Percentiles rank a stretch among this genome's conserved stretches.
These are phyloP conservation scores for Lepidothrix coronata DNA, from an alignment of 2,113 vertebrate genomes.

Conservation along the genomic window DNA sequence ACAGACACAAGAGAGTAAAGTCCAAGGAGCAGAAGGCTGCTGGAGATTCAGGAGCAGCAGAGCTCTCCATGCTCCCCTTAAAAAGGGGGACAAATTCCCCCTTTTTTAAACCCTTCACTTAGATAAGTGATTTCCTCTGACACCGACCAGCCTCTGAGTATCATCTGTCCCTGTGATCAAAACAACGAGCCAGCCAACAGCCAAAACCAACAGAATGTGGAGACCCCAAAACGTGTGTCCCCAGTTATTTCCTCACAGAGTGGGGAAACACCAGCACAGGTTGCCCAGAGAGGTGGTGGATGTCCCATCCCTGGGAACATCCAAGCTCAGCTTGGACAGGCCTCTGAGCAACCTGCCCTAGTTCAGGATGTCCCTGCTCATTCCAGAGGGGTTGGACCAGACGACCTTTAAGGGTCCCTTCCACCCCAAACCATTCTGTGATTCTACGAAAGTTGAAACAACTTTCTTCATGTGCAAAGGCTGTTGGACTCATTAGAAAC, in stretches of 20 bases:
- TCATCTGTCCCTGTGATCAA: background rate
- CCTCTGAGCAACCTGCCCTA: background rate
- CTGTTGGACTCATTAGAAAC: background rate
- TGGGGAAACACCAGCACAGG: background rate
- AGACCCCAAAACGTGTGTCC: background rate
- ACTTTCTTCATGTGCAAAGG: background rate
- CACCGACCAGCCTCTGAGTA: background rate
- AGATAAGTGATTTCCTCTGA: background rate
- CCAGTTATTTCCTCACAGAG: background rate
- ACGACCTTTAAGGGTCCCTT: background rate
- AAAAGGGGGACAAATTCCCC: accelerated
- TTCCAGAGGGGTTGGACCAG: background rate
- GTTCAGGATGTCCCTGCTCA: background rate
- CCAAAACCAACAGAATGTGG: background rate
- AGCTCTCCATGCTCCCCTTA: accelerated
- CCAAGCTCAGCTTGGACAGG: background rate
- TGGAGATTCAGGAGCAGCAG: background rate
- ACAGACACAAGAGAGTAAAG: background rate
- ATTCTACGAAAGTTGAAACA: background rate
- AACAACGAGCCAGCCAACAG: background rate
- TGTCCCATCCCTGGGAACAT: background rate
- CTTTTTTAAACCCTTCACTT: background rate
- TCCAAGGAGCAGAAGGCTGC: background rate
- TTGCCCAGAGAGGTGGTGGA: background rate
- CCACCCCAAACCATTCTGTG: background rate